Evolutionary conservation across 1,140 invertebrate species (phyloP).

Genomic region (Drosophila prosaltans): DNA sequence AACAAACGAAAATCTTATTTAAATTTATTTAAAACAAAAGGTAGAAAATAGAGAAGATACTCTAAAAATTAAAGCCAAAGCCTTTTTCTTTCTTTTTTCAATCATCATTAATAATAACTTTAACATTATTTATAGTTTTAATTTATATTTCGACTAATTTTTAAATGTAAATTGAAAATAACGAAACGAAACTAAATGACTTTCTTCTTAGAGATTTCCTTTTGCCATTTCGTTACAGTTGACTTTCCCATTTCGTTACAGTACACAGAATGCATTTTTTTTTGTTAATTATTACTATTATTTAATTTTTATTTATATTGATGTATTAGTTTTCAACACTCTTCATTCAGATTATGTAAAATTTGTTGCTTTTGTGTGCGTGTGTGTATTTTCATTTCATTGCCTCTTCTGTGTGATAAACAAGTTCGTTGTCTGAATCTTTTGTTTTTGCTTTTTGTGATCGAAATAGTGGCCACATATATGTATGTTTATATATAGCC

Average conservation of each 20-base stretch:
- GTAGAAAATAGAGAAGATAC: too few relatives aligned
- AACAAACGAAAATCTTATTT: too few relatives aligned
- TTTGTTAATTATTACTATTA: neutral
- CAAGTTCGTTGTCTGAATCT: conserved; percentile 70
- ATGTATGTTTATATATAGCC: conserved; percentile 30
- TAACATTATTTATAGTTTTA: too few relatives aligned
- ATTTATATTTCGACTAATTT: too few relatives aligned
- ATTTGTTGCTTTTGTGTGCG: neutral
- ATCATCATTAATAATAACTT: too few relatives aligned
- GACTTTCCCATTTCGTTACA: neutral
- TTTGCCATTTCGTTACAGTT: neutral
- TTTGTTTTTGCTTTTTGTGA: conserved; percentile 38
- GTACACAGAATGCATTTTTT: neutral
- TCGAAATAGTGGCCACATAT: neutral
- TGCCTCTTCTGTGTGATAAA: conserved; percentile 25
- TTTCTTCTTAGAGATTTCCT: neutral
- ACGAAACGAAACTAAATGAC: neutral
- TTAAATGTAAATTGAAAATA: neutral
- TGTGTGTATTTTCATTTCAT: neutral
- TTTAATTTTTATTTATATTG: neutral
- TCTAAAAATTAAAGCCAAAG: too few relatives aligned
- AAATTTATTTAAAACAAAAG: too few relatives aligned
- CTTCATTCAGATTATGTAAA: conserved; percentile 13
- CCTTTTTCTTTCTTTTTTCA: too few relatives aligned
- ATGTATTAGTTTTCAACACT: conserved; percentile 1